Evolutionary conservation across 2,888 invertebrate genomes (phyloP), one percentile per base, ranked within the genome.

Genomic region (Mamestra brassicae): DNA sequence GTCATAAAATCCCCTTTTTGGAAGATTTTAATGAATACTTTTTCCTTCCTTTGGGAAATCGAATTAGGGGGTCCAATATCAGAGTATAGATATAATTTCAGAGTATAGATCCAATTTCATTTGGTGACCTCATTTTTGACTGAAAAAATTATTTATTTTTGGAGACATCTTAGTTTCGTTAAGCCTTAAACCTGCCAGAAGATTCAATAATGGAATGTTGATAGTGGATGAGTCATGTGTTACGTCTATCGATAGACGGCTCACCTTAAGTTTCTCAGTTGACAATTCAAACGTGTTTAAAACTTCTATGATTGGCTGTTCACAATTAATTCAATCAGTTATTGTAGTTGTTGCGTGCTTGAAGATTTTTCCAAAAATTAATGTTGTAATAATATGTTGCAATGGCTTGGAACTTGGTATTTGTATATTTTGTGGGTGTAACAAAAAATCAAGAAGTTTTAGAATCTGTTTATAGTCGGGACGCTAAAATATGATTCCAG

Each of bases 11-110:
- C 5, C 7, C 15, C 17, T n/a, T 36, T n/a, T 50, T 42, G 10
- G 50, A 66, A 78, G 67, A 60, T 83, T 79, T 69, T 70, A 70
- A 76, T 58, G 38, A 82, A 65, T 38, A 10, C 36, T 50, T 65
- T 78, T 70, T 55, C 17, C 42, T 58, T 67, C 66, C 50, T 55
- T n/a, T 10, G 58, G 54, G 66, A 78, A 60, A 83, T 83, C 34
- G 8, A 83, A 67, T 80, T 83, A 55, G 10, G 45, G 38, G 47
- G 34, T 64, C 58, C 55, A 78, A 62, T 66, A 62, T 26, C 26
- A 26, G 26, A 26, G 26, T 26, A 26, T 26, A 26, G 47, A n/a
- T 64, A 55, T 50, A 78, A 63, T 66, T 58, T 34, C 38, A 62
- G 57, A 66, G 62, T 58, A 66, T 55, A 17, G 47, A 38, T 76